Evolutionary conservation across 2,113 vertebrate genomes (phyloP).

Genomic region (Lagopus muta): DNA sequence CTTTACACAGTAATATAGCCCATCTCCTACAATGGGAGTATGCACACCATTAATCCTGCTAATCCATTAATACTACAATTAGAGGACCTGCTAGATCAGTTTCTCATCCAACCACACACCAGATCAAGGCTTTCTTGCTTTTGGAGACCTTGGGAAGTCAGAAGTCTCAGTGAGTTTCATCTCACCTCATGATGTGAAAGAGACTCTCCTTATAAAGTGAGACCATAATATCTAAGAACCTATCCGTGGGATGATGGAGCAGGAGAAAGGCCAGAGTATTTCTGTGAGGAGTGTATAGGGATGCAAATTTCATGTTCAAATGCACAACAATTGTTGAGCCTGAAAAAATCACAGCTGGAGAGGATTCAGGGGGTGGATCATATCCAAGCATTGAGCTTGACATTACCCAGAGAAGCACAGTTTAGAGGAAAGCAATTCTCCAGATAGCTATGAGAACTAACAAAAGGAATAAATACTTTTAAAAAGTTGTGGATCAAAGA

Average conservation of each 20-base stretch:
- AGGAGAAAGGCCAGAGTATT: background rate
- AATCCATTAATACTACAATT: background rate
- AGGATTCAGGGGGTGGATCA: background rate
- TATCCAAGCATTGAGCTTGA: background rate
- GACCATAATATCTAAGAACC: background rate
- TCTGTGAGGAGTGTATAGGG: background rate
- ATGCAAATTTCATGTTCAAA: background rate
- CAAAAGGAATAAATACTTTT: background rate
- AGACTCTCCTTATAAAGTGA: background rate
- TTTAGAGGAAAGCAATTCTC: background rate
- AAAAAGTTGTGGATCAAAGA: background rate
- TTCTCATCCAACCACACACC: background rate
- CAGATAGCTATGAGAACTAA: background rate
- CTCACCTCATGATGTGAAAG: background rate
- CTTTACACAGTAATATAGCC: background rate
- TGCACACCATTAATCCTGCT: background rate
- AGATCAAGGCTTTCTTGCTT: background rate
- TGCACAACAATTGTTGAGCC: fast-evolving
- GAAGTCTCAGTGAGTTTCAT: background rate
- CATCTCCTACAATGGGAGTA: background rate
- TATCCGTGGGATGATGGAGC: background rate
- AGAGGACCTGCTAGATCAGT: background rate
- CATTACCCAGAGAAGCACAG: background rate
- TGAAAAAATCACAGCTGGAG: background rate
- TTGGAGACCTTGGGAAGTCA: background rate